Evolutionary conservation across 2,888 invertebrate genomes (phyloP), one percentile per base, ranked within the genome.

Genomic region (Electrophaes corylata): DNA sequence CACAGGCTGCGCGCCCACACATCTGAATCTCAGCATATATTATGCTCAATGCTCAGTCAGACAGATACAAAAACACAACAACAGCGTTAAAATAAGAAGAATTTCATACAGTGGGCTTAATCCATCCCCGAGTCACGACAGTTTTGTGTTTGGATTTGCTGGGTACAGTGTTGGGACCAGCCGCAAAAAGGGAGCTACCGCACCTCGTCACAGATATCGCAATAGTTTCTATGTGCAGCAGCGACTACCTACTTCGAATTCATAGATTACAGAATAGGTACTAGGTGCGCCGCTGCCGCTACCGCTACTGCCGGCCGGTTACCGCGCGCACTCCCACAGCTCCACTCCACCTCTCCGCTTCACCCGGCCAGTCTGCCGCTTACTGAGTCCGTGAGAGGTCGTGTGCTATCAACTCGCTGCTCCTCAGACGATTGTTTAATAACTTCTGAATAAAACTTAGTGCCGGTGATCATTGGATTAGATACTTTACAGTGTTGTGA

Each of bases 401-500:
- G 83, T 61, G 73, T 67, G 65, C 62, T 59, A 59, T 60, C 60
- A 57, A 47, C 64, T 39, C 50, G 29, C 46, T 63, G 35, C 53
- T 52, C 62, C 61, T 60, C 62, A 65, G 61, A 73, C 79, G 79
- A 73, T 71, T 71, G 68, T 68, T 69, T 69, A 67, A 23, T 26
- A 84, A 82, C 82, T 86, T 85, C 80, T 85, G 37, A 79, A 76
- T 66, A 77, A 87, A 86, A 87, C 83, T 87, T 79, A 73, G 81
- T 84, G 78, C 70, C 68, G 64, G 69, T 76, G 63, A 69, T 68
- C 69, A 81, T 79, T 80, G 86, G 74, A 84, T 86, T 68, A 82
- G 79, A 85, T 84, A 81, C 78, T 83, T 69, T 84, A 83, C 84
- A 88, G 91, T 91, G 91, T 76, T 81, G 86, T 88, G 86, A 88